Percentiles rank a stretch among this genome's conserved stretches.
Conservation (phyloP, 1,140 invertebrate species). For the Danaus melanippus region DNA sequence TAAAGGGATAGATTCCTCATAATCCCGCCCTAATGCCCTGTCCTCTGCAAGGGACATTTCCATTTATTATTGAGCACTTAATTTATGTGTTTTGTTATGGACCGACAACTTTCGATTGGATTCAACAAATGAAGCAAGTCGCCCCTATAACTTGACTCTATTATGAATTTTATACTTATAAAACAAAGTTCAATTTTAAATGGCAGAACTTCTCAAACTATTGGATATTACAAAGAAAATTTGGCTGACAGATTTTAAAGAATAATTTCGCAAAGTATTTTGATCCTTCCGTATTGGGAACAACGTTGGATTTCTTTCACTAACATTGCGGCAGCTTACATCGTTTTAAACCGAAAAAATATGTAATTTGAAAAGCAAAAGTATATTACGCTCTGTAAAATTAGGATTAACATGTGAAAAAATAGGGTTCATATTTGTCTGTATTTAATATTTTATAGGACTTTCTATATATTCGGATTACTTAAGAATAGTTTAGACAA, state of each 20-base stretch:
- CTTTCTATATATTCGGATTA: slow-evolving; percentile 38
- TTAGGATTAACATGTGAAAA: slow-evolving; percentile 5
- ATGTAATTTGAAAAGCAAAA: slow-evolving; percentile 50
- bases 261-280: slow-evolving; percentile 23
- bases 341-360: slow-evolving; percentile 29
- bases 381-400: slow-evolving; percentile 18
- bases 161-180: slow-evolving; percentile 14
- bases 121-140: slow-evolving; percentile 17
- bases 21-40: slow-evolving; percentile 71
- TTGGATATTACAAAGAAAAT: slow-evolving; percentile 27
- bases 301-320: slow-evolving; percentile 25
- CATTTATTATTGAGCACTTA: slow-evolving; percentile 73
- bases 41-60: slow-evolving; percentile 72
- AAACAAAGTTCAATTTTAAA: slow-evolving; percentile 14
- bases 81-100: slow-evolving; percentile 73
- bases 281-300: slow-evolving; percentile 20
- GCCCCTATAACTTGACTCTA: neutral
- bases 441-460: slow-evolving; percentile 15
- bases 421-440: slow-evolving; percentile 25
- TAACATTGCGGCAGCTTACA: slow-evolving; percentile 27
- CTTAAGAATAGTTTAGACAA: slow-evolving; percentile 68
- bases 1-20: slow-evolving; percentile 56
- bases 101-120: slow-evolving; percentile 38
- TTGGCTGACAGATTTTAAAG: slow-evolving; percentile 52
- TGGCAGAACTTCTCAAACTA: slow-evolving; percentile 13